These are phyloP conservation scores for Calyptomena viridis DNA, from an alignment of 2,113 vertebrate species.

Conservation along the genomic window DNA sequence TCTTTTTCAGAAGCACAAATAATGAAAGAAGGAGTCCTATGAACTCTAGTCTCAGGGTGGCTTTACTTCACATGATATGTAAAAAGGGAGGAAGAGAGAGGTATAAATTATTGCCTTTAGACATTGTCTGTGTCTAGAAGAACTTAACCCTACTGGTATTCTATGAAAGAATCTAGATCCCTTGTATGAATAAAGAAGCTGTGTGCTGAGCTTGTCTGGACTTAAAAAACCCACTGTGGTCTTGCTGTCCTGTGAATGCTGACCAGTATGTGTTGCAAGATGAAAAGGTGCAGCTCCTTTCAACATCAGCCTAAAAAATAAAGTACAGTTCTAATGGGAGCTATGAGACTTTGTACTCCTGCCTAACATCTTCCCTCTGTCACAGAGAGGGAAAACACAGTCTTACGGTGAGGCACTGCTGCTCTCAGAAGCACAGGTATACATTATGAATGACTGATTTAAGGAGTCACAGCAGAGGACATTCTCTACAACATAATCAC, in stretches of 20 bases:
- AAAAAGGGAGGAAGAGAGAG: background rate
- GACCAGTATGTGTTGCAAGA: background rate
- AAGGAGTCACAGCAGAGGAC: constrained; percentile 1
- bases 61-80: background rate
- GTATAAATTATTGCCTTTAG: background rate
- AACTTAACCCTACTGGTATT: background rate
- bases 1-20: background rate
- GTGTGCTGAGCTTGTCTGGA: background rate
- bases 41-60: background rate
- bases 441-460: background rate
- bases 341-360: background rate
- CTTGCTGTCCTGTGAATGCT: background rate
- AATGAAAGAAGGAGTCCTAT: background rate
- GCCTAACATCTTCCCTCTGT: background rate
- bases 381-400: background rate
- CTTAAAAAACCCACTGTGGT: background rate
- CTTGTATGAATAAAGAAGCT: background rate
- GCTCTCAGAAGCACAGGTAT: background rate
- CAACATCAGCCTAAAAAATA: background rate
- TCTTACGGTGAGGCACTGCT: background rate
- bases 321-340: background rate
- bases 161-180: background rate
- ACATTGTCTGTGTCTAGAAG: background rate
- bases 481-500: background rate
- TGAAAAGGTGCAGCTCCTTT: background rate